Evolutionary conservation across 2,113 vertebrate species (phyloP).

Genomic region (Megaceryle maxima): DNA sequence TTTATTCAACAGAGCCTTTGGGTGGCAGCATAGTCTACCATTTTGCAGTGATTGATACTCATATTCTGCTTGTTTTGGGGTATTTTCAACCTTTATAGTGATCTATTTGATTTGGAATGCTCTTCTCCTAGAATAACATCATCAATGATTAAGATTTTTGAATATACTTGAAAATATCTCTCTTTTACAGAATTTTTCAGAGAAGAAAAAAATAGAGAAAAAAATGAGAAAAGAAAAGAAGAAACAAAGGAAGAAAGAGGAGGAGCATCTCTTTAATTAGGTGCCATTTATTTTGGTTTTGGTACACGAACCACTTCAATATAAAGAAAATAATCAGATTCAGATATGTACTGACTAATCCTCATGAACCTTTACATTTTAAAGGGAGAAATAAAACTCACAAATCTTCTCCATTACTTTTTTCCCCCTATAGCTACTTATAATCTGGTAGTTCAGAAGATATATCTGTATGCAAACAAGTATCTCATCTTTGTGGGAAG

Average conservation of each 20-base stretch:
- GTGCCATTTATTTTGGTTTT: not conserved
- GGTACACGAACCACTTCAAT: not conserved
- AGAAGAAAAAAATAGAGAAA: not conserved
- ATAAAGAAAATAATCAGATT: not conserved
- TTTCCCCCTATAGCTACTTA: not conserved
- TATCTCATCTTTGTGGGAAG: fast-evolving
- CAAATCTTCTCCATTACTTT: not conserved
- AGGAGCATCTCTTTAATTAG: not conserved
- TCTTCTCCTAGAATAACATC: not conserved
- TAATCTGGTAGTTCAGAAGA: not conserved
- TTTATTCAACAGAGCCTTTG: not conserved
- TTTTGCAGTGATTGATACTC: not conserved
- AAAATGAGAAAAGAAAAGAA: not conserved
- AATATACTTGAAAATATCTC: not conserved
- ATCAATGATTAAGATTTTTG: not conserved
- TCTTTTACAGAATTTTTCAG: not conserved
- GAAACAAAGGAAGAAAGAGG: not conserved
- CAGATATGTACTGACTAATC: not conserved
- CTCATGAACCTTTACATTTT: not conserved
- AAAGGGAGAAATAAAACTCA: not conserved
- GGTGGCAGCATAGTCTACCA: not conserved
- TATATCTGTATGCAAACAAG: not conserved
- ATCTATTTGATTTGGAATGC: not conserved
- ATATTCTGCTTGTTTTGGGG: not conserved
- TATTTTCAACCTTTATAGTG: not conserved